A percentile compares a stretch with the other conserved stretches of the same genome.
Evolutionary conservation across 2,113 vertebrate species (phyloP).

Genomic region (Xenopus laevis): DNA sequence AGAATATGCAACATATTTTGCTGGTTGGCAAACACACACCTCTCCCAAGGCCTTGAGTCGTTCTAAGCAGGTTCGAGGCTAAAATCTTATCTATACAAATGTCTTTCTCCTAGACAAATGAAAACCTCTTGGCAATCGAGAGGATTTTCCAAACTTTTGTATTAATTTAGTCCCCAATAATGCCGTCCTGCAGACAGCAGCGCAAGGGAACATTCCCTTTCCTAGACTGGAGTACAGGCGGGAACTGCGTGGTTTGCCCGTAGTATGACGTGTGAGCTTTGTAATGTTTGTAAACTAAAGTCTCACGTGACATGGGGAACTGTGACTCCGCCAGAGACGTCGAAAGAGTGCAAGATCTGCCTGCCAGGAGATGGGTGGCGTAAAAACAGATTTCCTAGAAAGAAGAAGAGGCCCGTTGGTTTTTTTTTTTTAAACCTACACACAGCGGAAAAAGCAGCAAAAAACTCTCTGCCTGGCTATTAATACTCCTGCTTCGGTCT

Average conservation of each 20-base stretch:
- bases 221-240: conserved; percentile 10
- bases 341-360: conserved; percentile 32
- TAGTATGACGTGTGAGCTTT: conserved; percentile 31
- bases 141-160: no score
- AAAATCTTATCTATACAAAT: background rate
- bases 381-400: conserved; percentile 36
- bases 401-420: conserved; percentile 29
- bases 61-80: no score
- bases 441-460: background rate
- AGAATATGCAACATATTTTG: no score
- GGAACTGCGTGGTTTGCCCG: conserved; percentile 31
- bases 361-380: conserved; percentile 42
- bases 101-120: background rate
- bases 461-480: conserved; percentile 21
- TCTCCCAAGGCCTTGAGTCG: no score
- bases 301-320: conserved; percentile 34
- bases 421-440: conserved; percentile 1
- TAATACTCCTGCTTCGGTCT: conserved; percentile 2
- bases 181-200: background rate
- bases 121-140: no score
- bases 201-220: background rate
- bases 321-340: conserved; percentile 41
- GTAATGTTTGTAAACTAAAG: conserved; percentile 43
- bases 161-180: background rate
- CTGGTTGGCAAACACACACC: no score